Evolutionary conservation across 2,888 invertebrate species (phyloP).

Genomic region (Tipula lateralis): DNA sequence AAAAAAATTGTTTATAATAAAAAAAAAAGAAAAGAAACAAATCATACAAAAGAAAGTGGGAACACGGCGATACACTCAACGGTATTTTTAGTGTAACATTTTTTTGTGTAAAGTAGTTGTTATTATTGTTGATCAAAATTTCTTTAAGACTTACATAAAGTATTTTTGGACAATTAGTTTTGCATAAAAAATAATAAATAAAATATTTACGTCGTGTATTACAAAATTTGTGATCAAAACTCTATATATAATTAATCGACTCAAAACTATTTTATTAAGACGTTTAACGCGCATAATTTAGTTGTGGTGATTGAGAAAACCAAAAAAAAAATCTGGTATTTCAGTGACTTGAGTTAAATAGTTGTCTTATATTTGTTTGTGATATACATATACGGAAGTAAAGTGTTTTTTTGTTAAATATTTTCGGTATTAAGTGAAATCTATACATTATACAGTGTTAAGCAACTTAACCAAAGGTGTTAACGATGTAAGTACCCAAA

Average conservation of each 20-base stretch:
- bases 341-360: background rate
- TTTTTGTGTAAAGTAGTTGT: background rate
- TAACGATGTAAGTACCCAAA: background rate
- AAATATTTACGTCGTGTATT: background rate
- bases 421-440: background rate
- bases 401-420: background rate
- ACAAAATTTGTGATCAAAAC: background rate
- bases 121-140: background rate
- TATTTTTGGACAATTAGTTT: background rate
- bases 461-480: background rate
- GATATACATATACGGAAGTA: background rate
- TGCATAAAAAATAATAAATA: background rate
- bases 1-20: background rate
- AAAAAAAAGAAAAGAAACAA: background rate
- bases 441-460: background rate
- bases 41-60: background rate
- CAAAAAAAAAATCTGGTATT: background rate
- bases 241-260: background rate
- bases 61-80: background rate
- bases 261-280: background rate
- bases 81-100: background rate
- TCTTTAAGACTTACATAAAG: background rate
- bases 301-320: slow-evolving; percentile 5
- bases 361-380: background rate
- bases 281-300: background rate